Conservation (phyloP, 2,888 invertebrate species). For the Zonitis immaculata region DNA sequence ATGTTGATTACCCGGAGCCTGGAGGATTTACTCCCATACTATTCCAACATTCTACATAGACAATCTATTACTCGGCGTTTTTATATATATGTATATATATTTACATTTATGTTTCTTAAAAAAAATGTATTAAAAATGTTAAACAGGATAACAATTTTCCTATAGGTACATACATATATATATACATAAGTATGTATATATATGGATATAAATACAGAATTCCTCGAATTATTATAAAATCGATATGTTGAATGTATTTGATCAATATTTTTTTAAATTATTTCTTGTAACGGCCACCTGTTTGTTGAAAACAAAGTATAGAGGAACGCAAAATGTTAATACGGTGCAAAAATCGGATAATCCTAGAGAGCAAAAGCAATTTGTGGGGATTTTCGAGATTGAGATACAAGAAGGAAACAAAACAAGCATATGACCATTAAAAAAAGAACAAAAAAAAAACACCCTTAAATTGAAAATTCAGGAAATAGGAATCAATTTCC, state of each 20-base stretch:
- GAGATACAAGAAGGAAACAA: constrained; percentile 4
- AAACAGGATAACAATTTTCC: neutral
- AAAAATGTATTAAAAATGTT: neutral
- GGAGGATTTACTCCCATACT: constrained; percentile 14
- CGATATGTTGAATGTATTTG: neutral
- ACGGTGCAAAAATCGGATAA: constrained; percentile 35
- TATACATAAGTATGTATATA: too few relatives aligned
- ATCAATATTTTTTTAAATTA: constrained; percentile 10
- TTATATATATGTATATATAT: neutral
- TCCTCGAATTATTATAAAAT: neutral
- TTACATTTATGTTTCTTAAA: neutral
- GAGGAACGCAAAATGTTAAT: constrained; percentile 25
- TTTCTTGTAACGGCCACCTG: constrained; percentile 29
- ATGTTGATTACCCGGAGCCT: constrained; percentile 30
- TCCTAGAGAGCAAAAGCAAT: constrained; percentile 31
- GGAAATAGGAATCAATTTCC: too few relatives aligned
- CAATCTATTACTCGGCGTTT: neutral
- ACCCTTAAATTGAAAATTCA: too few relatives aligned
- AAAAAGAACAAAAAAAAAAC: constrained; percentile 8
- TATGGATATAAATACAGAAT: too few relatives aligned
- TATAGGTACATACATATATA: too few relatives aligned
- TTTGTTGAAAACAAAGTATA: constrained; percentile 16
- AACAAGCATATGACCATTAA: constrained; percentile 1
- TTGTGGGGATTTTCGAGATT: constrained; percentile 27
- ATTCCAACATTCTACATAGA: constrained; percentile 2